Base-by-base conservation (phyloP, 2,113 vertebrate species). In the Paracanthobrama guichenoti region DNA sequence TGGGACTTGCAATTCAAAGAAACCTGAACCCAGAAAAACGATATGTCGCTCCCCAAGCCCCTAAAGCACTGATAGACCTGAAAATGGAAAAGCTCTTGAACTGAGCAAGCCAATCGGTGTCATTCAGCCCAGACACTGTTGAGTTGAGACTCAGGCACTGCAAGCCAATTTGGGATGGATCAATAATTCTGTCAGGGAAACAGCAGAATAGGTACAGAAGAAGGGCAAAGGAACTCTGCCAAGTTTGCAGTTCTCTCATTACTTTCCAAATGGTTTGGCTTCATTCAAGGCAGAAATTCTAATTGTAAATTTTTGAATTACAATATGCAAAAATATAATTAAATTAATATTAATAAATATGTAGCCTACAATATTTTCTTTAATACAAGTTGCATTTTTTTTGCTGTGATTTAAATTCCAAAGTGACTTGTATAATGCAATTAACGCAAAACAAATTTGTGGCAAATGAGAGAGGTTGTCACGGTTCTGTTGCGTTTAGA, bases 51-150 rank as follows among this genome's bases (percentile, higher is more conserved):
- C 42, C 78, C 39, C 26, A 31, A 72, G 42, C 48, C 57, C 71
- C 81, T 12, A 81, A 81, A 13, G 48, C 26, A 71, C 64, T 64
- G 46, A 75, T 46, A 48, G 53, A 79, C 57, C 26, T 75, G 62
- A 83, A 83, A 72, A 85, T 48, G 42, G 80, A 71, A 82, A 62
- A 66, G 46, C 31, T 57, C 55, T 82, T 59, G n/a, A 35, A 75
- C 78, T 26, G 66, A 86, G 73, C 16, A 10, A 82, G 57, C 69
- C 53, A 78, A 85, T 66, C 76, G 3, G 82, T 84, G 84, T 79
- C 82, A 81, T 31, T 77, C 39, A 48, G n/a, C 28, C n/a, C 57
- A 79, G 53, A 78, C 73, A 26, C 39, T 42, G 31, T 35, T 35
- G 73, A 76, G 53, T n/a, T 46, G 26, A 78, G 66, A 53, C 82